These are phyloP conservation scores for Dermatemys mawii DNA, from an alignment of 2,113 vertebrate genomes.

Conservation along the genomic window DNA sequence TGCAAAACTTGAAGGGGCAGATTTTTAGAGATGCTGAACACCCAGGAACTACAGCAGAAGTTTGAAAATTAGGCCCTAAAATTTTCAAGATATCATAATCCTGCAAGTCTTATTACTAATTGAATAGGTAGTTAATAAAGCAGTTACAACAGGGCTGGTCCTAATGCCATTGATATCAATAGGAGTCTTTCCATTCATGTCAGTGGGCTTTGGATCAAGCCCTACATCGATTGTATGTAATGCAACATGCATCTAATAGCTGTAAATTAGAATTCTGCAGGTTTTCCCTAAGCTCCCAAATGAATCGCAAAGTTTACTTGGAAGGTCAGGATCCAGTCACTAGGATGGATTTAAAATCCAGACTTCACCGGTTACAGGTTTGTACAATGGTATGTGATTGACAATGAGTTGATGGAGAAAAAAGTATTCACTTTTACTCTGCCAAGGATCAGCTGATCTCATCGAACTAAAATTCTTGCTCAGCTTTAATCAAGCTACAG, in stretches of 20 bases:
- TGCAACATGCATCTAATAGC: rapidly evolving
- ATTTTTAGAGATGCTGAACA: not conserved
- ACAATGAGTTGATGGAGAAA: not conserved
- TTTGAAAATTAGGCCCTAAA: not conserved
- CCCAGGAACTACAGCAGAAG: not conserved
- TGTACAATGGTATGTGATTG: not conserved
- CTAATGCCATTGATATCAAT: not conserved
- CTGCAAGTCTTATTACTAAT: rapidly evolving
- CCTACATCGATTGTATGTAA: not conserved
- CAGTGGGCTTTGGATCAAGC: not conserved
- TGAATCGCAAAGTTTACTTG: rapidly evolving
- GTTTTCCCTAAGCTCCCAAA: not conserved
- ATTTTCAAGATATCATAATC: not conserved
- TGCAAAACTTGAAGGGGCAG: not conserved
- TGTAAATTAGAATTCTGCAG: not conserved
- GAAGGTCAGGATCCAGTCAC: not conserved
- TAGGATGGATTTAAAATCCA: too few species aligned
- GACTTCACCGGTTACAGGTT: not conserved
- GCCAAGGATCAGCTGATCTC: not conserved
- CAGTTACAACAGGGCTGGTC: not conserved
- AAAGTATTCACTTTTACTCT: not conserved
- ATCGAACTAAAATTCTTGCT: not conserved
- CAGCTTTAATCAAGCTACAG: not conserved
- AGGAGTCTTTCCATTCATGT: not conserved
- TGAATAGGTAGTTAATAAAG: not conserved